Base-by-base conservation (phyloP, 2,888 invertebrate species). In the Eristalis pertinax region DNA sequence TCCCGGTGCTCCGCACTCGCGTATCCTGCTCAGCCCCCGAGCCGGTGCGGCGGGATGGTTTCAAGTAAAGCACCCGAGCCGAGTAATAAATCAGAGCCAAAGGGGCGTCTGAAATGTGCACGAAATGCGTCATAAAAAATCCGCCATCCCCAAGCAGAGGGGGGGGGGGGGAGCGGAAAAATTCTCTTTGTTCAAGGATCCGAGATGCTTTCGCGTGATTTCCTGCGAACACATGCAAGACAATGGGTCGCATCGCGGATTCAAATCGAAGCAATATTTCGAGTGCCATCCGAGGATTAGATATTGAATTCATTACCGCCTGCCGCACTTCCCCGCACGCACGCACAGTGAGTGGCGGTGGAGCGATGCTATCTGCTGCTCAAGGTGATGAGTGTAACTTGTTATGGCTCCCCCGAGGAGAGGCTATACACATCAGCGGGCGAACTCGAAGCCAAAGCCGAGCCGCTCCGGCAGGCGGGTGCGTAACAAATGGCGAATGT, bases 251-350 rank as follows among this genome's bases (percentile, higher is more conserved):
- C 38, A 70, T 70, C 56, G 24, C 26, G 41, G 19, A 60, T 22
- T 67, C 58, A 67, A 32, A 75, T 75, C 38, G 67, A 75, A 75
- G 32, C 60, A 75, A 76, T 76, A 68, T 62, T 76, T 76, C 29
- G 22, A 68, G 43, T 60, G 60, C 43, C 60, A 76, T 29, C 38
- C 22, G 29, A 22, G 67, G 60, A 60, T 62, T 73, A 63, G 63
- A 24, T 76, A 76, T 76, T 62, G 68, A 76, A 62, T 76, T 60
- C 62, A 68, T 76, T 68, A 60, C 15, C 32, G 32, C 32, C 68
- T 68, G 43, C 15, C 32, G 32, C 32, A 29, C 67, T 68, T 50
- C 15, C 4, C n/a, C 4, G 19, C 19, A 29, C 38, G 58, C 50
- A 19, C 50, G 5, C 50, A 8, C 50, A 50, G 19, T 7, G 43